Evolutionary conservation across 2,888 invertebrate species (phyloP).

Genomic region (Chrysolina americana): DNA sequence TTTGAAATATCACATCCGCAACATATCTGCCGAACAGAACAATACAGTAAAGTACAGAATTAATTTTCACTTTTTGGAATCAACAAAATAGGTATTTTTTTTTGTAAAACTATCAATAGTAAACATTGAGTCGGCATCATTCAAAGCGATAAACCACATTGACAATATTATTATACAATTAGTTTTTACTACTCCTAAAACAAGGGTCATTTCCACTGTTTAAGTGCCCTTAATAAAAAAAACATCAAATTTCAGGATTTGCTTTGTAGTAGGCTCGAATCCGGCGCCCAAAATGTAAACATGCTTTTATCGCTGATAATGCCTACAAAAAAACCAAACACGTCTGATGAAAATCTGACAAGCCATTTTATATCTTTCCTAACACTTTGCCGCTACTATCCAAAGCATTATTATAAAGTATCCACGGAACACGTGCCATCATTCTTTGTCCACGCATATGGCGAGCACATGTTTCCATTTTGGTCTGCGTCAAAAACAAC

Average conservation of each 20-base stretch:
- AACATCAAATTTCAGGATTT: slow-evolving; percentile 17
- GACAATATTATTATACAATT: not conserved
- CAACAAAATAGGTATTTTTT: not conserved
- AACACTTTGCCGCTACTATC: slow-evolving; percentile 28
- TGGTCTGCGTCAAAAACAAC: slow-evolving; percentile 27
- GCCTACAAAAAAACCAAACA: slow-evolving; percentile 23
- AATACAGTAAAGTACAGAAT: too few relatives aligned
- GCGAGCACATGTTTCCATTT: slow-evolving; percentile 32
- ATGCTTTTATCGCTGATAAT: slow-evolving; percentile 22
- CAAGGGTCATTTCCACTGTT: not conserved
- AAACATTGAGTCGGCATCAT: too few relatives aligned
- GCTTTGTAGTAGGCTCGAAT: slow-evolving; percentile 5
- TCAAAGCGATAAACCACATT: not conserved
- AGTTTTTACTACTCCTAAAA: not conserved
- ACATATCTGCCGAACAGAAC: too few relatives aligned
- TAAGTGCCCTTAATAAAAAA: slow-evolving; percentile 25
- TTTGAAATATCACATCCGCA: too few relatives aligned
- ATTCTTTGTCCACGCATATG: slow-evolving; percentile 30
- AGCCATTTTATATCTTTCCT: slow-evolving; percentile 30
- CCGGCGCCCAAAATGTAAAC: slow-evolving; percentile 17
- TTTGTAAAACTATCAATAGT: too few relatives aligned
- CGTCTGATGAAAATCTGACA: slow-evolving; percentile 18
- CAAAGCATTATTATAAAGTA: slow-evolving; percentile 25
- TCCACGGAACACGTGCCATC: slow-evolving; percentile 27
- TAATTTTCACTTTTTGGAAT: too few relatives aligned